Base-by-base conservation (phyloP, 2,113 vertebrate species). In the Asarcornis scutulata region DNA sequence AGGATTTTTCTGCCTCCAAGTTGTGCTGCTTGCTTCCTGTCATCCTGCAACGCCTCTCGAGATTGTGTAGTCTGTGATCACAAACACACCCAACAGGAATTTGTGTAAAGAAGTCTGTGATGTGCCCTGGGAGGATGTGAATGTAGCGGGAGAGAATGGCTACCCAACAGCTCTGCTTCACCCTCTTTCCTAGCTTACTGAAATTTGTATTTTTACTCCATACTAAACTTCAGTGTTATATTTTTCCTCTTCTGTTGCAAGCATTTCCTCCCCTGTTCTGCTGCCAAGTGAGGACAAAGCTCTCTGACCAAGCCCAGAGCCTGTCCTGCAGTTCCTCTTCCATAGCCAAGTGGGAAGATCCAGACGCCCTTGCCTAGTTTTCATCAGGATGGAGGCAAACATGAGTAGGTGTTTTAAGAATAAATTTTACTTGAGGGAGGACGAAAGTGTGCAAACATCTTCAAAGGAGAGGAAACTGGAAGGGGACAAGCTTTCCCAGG, bases 1-100 rank as follows among this genome's bases (percentile, higher is more conserved):
- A 76, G 63, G 59, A 76, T 84, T 92, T 93, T 91, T 90, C 56
- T 86, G 71, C 80, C 91, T 86, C 96, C 73, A 48, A 91, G 84
- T 85, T 40, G 40, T 8, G 9, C 10, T 67, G 40, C 60, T 92
- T 88, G 82, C 71, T 82, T 94, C 82, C 93, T 58, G 80, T 85
- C 80, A 94, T 92, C 93, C 92, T 96, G 88, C 36, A 55, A 72
- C 0, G 4, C 32, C 66, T 91, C n/a, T 94, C 77, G 52, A 81
- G 68, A 86, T 87, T 92, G 86, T n/a, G 40, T 78, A 86, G 63
- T 44, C 81, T 72, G 72, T 93, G 93, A 90, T 82, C 80, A 89
- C 42, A 67, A 71, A 29, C 60, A 82, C 11, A 81, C 67, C 25
- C 56, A 64, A 72, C 34, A 90, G 68, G 62, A 93, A 63, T 86